A percentile compares a stretch with the other conserved stretches of the same genome.
These are phyloP conservation scores for Danio albolineatus DNA, from an alignment of 2,797 vertebrate species.

Conservation along the genomic window DNA sequence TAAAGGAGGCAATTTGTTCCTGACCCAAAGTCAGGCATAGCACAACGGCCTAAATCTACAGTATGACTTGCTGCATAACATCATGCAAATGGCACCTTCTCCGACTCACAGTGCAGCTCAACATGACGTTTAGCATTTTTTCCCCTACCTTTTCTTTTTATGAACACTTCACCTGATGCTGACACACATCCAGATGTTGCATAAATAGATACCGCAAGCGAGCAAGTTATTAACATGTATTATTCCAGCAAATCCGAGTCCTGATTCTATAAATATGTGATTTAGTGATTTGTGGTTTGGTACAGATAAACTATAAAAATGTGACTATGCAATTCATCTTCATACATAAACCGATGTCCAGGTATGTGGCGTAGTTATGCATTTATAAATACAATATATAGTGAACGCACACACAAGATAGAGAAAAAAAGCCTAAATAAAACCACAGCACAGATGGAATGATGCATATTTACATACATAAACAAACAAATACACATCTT, in stretches of 20 bases:
- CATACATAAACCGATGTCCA: background rate
- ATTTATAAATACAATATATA: background rate
- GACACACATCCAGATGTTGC: background rate
- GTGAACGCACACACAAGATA: background rate
- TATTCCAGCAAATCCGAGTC: conserved; percentile 2
- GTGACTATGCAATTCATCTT: background rate
- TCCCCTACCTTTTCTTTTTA: background rate
- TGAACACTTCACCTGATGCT: conserved; percentile 11
- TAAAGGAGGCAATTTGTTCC: conserved; percentile 58
- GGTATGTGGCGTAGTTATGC: background rate
- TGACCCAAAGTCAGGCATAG: conserved; percentile 55
- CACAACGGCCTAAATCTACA: conserved; percentile 53
- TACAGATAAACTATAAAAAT: conserved; percentile 30
- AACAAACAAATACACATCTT: too few species aligned
- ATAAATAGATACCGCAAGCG: conserved; percentile 10
- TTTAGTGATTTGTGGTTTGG: background rate
- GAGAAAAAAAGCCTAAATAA: background rate
- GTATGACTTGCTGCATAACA: conserved; percentile 50
- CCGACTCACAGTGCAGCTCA: conserved; percentile 16
- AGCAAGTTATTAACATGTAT: conserved; percentile 26
- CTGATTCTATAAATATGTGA: background rate
- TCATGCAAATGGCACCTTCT: conserved; percentile 48
- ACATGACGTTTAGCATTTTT: background rate
- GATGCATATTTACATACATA: background rate
- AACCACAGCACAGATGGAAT: background rate